Evolutionary conservation across 2,888 invertebrate species (phyloP), one percentile per base, ranked within the genome.

Genomic region (Geophilus truncorum): DNA sequence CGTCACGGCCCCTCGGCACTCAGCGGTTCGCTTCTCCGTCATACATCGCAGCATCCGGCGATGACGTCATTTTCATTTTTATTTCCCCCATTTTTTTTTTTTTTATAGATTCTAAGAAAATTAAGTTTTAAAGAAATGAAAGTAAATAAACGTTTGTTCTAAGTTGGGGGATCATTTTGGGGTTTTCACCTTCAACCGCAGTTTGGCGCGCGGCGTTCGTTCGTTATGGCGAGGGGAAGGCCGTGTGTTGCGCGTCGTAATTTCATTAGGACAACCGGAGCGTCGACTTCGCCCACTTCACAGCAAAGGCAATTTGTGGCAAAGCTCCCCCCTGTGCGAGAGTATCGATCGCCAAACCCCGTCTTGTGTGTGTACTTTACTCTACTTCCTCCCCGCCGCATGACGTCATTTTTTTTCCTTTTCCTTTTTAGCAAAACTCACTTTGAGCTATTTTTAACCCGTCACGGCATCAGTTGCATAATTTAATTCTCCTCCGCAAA

Each of bases 251-350:
- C 57, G 57, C 57, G 23, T 62, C 57, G 57, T 62, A 62, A 62
- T 62, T 62, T 62, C 57, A 62, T 62, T 62, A 62, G 21, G 57
- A 23, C 57, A 62, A 62, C 23, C 57, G 23, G 57, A 62, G 57
- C 57, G 57, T 23, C 57, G 57, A 62, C 57, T 62, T 62, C 57
- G 57, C 57, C 57, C 21, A 62, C 57, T 62, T 62, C 57, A 23
- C 57, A 62, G 57, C 57, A 62, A 21, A 62, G 57, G 57, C 57
- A 62, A 62, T 62, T 62, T 62, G 57, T 62, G 57, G 57, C 23
- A 23, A 62, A 62, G 57, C 57, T 62, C 23, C 23, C 57, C 57
- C 57, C 23, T 62, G 57, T 23, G 57, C 21, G 23, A 62, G 21
- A 62, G 21, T 62, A 62, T 62, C 10, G 57, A 62, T 62, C 57